These are phyloP conservation scores for Hydractinia echinata DNA, from an alignment of 30 jellyfish, hydroid and myxozoan species.

Conservation along the genomic window DNA sequence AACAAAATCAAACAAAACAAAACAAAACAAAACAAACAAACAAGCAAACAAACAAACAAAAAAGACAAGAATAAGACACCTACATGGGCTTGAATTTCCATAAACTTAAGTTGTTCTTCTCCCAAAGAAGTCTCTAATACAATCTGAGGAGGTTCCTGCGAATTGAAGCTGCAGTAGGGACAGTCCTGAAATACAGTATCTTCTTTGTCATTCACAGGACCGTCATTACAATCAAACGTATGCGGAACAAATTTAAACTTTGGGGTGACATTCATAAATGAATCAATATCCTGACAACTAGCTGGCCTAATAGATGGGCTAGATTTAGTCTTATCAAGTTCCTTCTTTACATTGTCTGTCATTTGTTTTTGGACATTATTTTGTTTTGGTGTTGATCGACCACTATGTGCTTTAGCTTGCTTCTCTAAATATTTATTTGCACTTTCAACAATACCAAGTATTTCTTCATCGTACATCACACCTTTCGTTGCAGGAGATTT, in stretches of 20 bases:
- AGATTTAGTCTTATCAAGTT: conserved; percentile 2
- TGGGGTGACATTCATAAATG: conserved; percentile 24
- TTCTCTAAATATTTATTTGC: conserved; percentile 28
- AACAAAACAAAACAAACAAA: too few relatives aligned
- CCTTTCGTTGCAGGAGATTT: neutral
- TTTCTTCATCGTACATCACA: conserved; percentile 4
- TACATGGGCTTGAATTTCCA: conserved; percentile 90
- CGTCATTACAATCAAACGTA: neutral
- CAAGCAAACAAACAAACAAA: too few relatives aligned
- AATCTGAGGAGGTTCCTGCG: conserved; percentile 25
- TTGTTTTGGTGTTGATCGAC: conserved; percentile 23
- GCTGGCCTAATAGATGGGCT: conserved; percentile 12
- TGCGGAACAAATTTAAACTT: conserved; percentile 13
- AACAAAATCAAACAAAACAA: too few relatives aligned
- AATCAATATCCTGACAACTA: conserved; percentile 9
- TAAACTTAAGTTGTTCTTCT: conserved; percentile 53
- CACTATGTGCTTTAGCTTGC: conserved; percentile 15
- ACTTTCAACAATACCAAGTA: conserved; percentile 38
- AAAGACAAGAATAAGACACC: neutral
- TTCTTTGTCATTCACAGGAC: neutral
- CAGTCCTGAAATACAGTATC: conserved; percentile 5
- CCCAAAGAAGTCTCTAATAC: conserved; percentile 36
- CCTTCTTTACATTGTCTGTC: conserved; percentile 2
- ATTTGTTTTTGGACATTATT: conserved; percentile 12
- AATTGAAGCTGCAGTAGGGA: conserved; percentile 50